Percentiles rank a stretch among this genome's conserved stretches.
phyloP scores from a whole-genome alignment of 2,113 vertebrate species.

The Microcebus murinus region DNA sequence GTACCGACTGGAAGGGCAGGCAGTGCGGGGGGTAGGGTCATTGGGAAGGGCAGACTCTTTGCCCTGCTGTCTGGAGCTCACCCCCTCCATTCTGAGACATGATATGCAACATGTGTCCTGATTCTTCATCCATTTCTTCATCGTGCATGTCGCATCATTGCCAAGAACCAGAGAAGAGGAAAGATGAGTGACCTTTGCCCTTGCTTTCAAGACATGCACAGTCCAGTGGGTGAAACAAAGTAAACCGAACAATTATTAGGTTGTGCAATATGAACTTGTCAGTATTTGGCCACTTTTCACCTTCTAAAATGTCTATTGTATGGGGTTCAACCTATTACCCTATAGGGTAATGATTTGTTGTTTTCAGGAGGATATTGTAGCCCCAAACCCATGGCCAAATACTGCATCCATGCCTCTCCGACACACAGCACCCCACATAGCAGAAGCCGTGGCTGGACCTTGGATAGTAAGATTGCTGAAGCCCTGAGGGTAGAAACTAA shows the following conservation, averaged over 20 bases:
- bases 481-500: background rate
- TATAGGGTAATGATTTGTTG: background rate
- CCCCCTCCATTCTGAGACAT: background rate
- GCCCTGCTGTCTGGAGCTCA: background rate
- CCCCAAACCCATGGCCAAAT: background rate
- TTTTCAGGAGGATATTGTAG: background rate
- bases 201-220: background rate
- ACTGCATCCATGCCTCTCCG: too few relatives aligned
- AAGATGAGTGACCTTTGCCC: background rate
- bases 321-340: background rate
- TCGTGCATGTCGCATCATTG: background rate
- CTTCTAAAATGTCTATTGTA: background rate
- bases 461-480: background rate
- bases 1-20: background rate
- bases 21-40: too few relatives aligned
- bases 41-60: background rate
- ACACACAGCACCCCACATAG: fast-evolving
- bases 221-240: background rate
- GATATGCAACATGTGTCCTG: background rate
- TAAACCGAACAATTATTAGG: background rate
- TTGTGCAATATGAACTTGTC: background rate
- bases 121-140: background rate
- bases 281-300: background rate
- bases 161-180: background rate
- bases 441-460: background rate